Evolutionary conservation across 2,888 invertebrate species (phyloP).

Genomic region (Heteromyza rotundicornis): DNA sequence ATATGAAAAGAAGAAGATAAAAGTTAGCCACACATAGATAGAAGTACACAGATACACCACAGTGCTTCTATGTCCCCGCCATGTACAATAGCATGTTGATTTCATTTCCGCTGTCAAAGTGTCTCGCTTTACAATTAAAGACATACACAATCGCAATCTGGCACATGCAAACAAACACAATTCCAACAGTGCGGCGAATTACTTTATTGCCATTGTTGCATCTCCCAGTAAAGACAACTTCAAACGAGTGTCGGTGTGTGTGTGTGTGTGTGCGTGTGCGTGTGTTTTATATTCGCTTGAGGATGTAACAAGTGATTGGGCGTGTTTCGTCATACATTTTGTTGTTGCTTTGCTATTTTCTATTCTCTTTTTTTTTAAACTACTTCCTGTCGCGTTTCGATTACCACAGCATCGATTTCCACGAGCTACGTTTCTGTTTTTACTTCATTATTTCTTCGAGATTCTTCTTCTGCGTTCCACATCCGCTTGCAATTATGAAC

Average conservation of each 20-base stretch:
- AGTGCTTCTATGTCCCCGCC: neutral
- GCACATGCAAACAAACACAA: conserved; percentile 5
- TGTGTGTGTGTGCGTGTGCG: too few species aligned
- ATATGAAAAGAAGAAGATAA: neutral
- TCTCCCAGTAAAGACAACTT: neutral
- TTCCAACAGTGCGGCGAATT: neutral
- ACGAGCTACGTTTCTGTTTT: too few species aligned
- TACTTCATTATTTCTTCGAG: neutral
- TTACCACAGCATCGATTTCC: too few species aligned
- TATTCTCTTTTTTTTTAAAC: too few species aligned
- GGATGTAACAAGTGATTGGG: conserved; percentile 5
- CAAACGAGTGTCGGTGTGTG: too few species aligned
- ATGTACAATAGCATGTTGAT: neutral
- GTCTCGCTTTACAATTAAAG: conserved; percentile 38
- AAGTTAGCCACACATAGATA: neutral
- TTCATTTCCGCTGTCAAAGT: conserved; percentile 20
- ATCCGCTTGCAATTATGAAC: too few species aligned
- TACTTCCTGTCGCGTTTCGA: too few species aligned
- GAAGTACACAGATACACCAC: too few species aligned
- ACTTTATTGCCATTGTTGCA: neutral
- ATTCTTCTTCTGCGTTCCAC: too few species aligned
- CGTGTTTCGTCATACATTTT: neutral
- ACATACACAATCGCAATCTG: conserved; percentile 37
- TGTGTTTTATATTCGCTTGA: neutral
- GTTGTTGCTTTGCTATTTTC: too few species aligned